Evolutionary conservation across 2,888 invertebrate genomes (phyloP).

Genomic region (Lordiphosa andalusiaca): DNA sequence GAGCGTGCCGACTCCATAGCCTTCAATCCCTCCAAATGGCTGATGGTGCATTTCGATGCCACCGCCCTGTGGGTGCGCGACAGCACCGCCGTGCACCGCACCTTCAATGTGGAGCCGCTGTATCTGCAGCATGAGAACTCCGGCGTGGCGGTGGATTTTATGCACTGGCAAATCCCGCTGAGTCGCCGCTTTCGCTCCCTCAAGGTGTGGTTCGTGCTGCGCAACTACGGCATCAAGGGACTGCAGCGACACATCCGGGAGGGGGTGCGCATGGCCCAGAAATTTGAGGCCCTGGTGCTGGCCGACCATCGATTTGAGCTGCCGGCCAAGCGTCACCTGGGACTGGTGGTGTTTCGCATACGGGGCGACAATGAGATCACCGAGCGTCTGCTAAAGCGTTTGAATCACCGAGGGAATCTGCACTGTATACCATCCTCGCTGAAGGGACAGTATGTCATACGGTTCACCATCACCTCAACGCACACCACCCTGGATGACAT

Average conservation of each 20-base stretch:
- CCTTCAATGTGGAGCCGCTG: constrained; percentile 98
- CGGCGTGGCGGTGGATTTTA: constrained; percentile 96
- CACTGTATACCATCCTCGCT: constrained; percentile 97
- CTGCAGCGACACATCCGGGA: constrained; percentile 95
- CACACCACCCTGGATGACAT: constrained; percentile 90
- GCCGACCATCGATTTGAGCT: constrained; percentile 94
- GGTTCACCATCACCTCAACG: constrained; percentile 95
- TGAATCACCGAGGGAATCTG: constrained; percentile 92
- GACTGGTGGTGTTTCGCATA: constrained; percentile 94
- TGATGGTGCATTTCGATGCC: constrained; percentile 99
- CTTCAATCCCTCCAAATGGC: constrained; percentile 99
- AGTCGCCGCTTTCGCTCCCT: constrained; percentile 95
- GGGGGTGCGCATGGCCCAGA: constrained; percentile 93
- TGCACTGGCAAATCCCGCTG: constrained; percentile 99
- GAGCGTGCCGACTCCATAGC: constrained; percentile 96
- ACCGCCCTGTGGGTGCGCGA: constrained; percentile 99
- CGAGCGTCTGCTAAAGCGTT: constrained; percentile 90
- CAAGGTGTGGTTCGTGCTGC: constrained; percentile 98
- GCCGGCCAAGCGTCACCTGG: constrained; percentile 90
- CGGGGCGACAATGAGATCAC: constrained; percentile 92
- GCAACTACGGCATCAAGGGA: constrained; percentile 94
- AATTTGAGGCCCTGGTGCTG: constrained; percentile 92
- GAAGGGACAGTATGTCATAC: constrained; percentile 92
- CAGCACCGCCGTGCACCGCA: constrained; percentile 94
- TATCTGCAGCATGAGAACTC: constrained; percentile 99